Conservation (phyloP, 2,888 invertebrate species). For the Orchesella flavescens region DNA sequence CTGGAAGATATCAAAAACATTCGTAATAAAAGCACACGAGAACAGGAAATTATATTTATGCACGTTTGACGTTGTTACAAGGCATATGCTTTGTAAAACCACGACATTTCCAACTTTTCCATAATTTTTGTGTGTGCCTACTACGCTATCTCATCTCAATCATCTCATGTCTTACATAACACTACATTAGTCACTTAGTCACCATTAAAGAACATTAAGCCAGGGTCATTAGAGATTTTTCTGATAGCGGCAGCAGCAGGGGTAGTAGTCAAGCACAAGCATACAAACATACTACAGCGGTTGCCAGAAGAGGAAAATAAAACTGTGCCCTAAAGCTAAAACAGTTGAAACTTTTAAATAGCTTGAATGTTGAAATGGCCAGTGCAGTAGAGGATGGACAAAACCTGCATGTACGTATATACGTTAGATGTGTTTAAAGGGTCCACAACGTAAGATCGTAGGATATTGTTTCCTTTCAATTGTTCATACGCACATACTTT, state of each 20-base stretch:
- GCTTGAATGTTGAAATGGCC: not conserved
- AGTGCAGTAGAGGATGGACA: not conserved
- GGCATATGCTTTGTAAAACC: not conserved
- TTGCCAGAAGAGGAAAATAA: not conserved
- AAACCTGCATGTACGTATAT: not conserved
- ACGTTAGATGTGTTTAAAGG: not conserved
- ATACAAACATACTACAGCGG: conserved; percentile 9
- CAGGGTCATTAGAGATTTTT: conserved; percentile 50
- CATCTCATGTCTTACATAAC: conserved; percentile 51
- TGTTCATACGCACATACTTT: no score
- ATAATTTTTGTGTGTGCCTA: not conserved
- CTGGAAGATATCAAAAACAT: not conserved
- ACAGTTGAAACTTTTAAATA: not conserved
- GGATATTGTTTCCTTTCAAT: no score
- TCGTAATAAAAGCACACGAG: not conserved
- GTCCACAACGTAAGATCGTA: not conserved
- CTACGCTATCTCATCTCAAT: conserved; percentile 53
- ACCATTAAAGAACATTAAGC: conserved; percentile 56
- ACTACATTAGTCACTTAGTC: conserved; percentile 60
- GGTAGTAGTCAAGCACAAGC: conserved; percentile 46
- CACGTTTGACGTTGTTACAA: not conserved
- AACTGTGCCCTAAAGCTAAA: conserved; percentile 17
- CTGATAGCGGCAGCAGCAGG: conserved; percentile 40
- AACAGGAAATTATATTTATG: not conserved
- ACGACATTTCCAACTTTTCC: not conserved